Evolutionary conservation across 2,888 invertebrate species (phyloP), one percentile per base, ranked within the genome.

Genomic region (Drosophila nr. medialis): DNA sequence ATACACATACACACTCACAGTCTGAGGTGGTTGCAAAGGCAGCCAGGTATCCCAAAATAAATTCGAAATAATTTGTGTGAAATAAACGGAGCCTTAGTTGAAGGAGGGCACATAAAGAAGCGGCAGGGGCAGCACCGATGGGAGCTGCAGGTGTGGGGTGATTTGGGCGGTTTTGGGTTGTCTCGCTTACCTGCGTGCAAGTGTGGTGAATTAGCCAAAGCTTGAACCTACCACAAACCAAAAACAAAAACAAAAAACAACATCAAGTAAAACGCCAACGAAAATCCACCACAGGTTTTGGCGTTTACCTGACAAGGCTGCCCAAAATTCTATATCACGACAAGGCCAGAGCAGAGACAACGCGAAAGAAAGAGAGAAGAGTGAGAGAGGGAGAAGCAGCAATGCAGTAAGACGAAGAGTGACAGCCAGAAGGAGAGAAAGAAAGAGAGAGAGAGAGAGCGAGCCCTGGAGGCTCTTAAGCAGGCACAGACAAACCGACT

Each of bases 41-140:
- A 62, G 65, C 70, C 81, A 83, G 86, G 79, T 81, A 84, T 74
- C 75, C 81, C 83, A 73, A 86, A 84, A 83, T 83, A 83, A 86
- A 84, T 86, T 84, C 81, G 72, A 84, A 83, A 84, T 84, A 84
- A 86, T 86, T 84, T 84, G 83, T 84, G 81, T 86, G 83, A 84
- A 84, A 86, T 84, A 86, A 81, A 77, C 83, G 45, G 83, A 86
- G 63, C 67, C 62, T 54, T 49, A 30, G 40, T 32, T 49, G 34
- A 34, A 30, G 45, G 42, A 36, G 42, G 56, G 29, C 45, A 21
- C 45, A 45, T 21, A 45, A 45, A 45, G 45, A 7, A 15, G 15
- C 24, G 13, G 21, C n/a, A 21, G 45, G 7, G 21, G 21, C 13
- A 13, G 45, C 15, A 45, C 45, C 45, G 45, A 24, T 24, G 45